Evolutionary conservation across 1,140 invertebrate species (phyloP), one percentile per base, ranked within the genome.

Genomic region (Helicorthomorpha holstii): DNA sequence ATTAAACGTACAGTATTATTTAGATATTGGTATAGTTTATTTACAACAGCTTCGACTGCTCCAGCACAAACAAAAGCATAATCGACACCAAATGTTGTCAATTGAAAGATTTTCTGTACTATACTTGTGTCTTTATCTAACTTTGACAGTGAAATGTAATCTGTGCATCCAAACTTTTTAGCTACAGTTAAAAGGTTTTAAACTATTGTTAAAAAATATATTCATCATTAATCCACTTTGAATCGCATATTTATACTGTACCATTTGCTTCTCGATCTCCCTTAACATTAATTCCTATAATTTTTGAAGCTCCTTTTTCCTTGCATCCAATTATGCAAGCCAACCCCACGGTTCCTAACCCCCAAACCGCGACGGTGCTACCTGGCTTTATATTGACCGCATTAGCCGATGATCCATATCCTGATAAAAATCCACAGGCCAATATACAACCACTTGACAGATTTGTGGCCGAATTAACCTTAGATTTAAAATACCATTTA

Each of bases 271-370:
- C 29, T 70, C 98, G 98, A 1, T 70, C 71, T 12, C 83, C 72
- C 69, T 96, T 96, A 34, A 93, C 72, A 69, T 98, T 94, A 57
- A 98, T 77, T 48, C 90, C 95, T 65, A 97, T 93, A 49, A 99
- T 85, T 56, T 81, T 76, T 24, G 76, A 75, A 19, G 94, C 94
- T 27, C 91, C 90, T 46, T 84, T 86, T 49, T 76, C 76, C 64
- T 84, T 83, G 63, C 91, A 94, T 16, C 94, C 95, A 68, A 95
- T 72, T 21, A 75, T 64, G 26, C 69, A 73, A 52, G 94, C 91
- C 41, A 98, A 68, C 16, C 95, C 95, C 25, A 99, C 93, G 57
- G 91, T 88, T 27, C 95, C 95, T 2, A 95, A 70, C 10, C 92
- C 92, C 82, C 88, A 96, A 56, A 96, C 81, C 21, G 87, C 92